Base-by-base conservation (phyloP, 2,113 vertebrate species). In the Phrynosoma blainvillii region DNA sequence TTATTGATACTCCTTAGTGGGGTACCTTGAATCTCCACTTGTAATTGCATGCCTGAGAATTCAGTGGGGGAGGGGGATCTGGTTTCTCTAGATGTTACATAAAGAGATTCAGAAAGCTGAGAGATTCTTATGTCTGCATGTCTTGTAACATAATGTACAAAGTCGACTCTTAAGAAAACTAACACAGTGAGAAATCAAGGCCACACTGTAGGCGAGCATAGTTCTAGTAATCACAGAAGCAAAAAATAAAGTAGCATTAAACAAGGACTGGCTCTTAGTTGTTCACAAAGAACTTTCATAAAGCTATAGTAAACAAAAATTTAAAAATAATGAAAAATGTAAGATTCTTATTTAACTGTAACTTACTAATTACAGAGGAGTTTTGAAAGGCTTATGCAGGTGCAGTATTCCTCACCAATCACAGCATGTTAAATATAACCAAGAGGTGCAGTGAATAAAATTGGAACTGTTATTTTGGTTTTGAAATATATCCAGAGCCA, bases 401-500 rank as follows among this genome's bases (percentile, higher is more conserved):
- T 36, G 13, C 16, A 25, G 25, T 71, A 71, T 71, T 71, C 25
- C 68, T 71, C 21, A 86, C 16, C 30, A 71, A 5, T 75, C 14
- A 52, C 18, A 32, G 30, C 18, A 52, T 68, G 36, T 42, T 84
- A 66, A 47, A 27, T 77, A 30, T 42, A 85, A 27, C 6, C 52
- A 78, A 65, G 30, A 86, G 75, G 40, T 47, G 59, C 30, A 42
- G 30, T 27, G 71, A 62, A 42, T 76, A 12, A 76, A 68, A 52
- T 25, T 76, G 27, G 71, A 47, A 18, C 11, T 86, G 40, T 79
- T 87, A 80, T 85, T 85, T 84, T 77, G 36, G 74, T 80, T 87
- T 71, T 56, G 68, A 71, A 80, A 40, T 59, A 54, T 71, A 21
- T 56, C n/a, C 66, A 71, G 47, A 56, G n/a, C 16, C 9, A 73